Evolutionary conservation across 2,888 invertebrate genomes (phyloP).

Genomic region (Folsomia candida): DNA sequence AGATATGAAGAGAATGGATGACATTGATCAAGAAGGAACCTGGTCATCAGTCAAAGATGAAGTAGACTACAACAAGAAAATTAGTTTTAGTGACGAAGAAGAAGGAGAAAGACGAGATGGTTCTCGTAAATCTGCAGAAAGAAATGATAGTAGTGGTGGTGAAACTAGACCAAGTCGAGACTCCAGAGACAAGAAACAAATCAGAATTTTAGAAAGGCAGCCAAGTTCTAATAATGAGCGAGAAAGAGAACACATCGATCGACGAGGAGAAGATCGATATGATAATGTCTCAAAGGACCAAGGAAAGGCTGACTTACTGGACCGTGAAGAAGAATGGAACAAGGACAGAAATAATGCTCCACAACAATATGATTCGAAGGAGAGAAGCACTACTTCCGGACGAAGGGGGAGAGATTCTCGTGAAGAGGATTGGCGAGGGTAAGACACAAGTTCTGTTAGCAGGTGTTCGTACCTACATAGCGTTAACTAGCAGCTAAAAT

Average conservation of each 20-base stretch:
- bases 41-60: constrained; percentile 49
- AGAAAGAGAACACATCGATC: too few relatives aligned
- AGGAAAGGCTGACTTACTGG: constrained; percentile 6
- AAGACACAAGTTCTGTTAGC: not conserved
- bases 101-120: constrained; percentile 30
- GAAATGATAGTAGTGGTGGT: constrained; percentile 30
- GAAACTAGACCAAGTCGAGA: constrained; percentile 14
- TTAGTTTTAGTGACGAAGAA: constrained; percentile 49
- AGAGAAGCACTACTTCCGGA: constrained; percentile 10
- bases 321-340: constrained; percentile 28
- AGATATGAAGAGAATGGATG: constrained; percentile 49
- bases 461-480: too few relatives aligned
- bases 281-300: constrained; percentile 11
- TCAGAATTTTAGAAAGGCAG: constrained; percentile 16
- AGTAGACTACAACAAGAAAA: constrained; percentile 50
- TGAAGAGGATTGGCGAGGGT: constrained; percentile 47
- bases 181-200: constrained; percentile 13
- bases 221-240: constrained; percentile 9
- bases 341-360: constrained; percentile 10
- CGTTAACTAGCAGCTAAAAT: too few relatives aligned
- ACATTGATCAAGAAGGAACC: constrained; percentile 47
- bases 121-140: constrained; percentile 20
- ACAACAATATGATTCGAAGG: constrained; percentile 22
- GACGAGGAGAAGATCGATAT: not conserved
- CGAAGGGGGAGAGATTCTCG: constrained; percentile 24